phyloP scores from a whole-genome alignment of 2,888 invertebrate species.

The Erynnis tages region DNA sequence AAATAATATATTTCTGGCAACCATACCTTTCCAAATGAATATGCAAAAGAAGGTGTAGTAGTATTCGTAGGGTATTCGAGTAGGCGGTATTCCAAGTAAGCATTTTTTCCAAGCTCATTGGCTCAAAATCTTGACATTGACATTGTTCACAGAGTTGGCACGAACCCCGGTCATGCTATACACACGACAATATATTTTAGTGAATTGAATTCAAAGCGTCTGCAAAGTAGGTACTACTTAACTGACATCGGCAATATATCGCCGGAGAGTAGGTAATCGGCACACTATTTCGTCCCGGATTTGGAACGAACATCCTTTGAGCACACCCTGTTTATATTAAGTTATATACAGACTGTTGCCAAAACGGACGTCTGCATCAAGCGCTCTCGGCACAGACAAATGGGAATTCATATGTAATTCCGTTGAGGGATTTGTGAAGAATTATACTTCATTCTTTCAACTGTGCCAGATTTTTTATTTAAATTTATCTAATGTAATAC shows the following conservation, averaged over 20 bases:
- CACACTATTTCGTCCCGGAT: conserved; percentile 19
- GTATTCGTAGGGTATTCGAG: too few species aligned
- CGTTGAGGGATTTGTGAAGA: conserved; percentile 18
- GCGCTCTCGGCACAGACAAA: conserved; percentile 21
- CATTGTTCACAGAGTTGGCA: too few species aligned
- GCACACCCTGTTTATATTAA: conserved; percentile 20
- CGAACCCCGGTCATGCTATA: too few species aligned
- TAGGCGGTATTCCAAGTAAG: too few species aligned
- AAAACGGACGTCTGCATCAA: conserved; percentile 26
- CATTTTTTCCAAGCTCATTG: too few species aligned
- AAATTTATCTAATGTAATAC: conserved; percentile 3
- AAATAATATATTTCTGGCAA: too few species aligned
- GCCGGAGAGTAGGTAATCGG: conserved; percentile 18
- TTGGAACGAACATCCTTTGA: conserved; percentile 23
- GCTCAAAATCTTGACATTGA: too few species aligned
- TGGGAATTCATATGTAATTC: conserved; percentile 24
- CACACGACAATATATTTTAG: background rate
- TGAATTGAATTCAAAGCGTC: conserved; percentile 4
- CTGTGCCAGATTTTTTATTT: conserved; percentile 15
- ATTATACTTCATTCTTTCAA: conserved; percentile 18
- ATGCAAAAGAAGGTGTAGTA: too few species aligned
- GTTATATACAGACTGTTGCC: conserved; percentile 24
- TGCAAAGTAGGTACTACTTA: conserved; percentile 9
- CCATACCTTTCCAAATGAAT: too few species aligned
- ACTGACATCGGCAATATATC: conserved; percentile 15